These are phyloP conservation scores for Hydra vulgaris DNA, from an alignment of 30 jellyfish, hydroid and myxozoan genomes.

Conservation along the genomic window DNA sequence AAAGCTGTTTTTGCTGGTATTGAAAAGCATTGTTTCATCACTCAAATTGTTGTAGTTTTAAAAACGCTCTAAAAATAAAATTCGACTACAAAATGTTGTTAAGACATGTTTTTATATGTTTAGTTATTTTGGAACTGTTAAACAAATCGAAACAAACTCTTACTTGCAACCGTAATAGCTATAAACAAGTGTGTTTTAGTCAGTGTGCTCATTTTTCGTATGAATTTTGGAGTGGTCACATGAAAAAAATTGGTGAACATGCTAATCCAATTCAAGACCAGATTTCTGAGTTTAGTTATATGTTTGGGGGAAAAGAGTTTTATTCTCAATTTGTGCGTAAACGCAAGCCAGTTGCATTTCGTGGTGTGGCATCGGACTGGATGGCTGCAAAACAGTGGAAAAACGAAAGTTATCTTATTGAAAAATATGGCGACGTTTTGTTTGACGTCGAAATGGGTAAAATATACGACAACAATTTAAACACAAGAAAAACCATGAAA, in stretches of 20 bases:
- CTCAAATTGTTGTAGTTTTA: no score
- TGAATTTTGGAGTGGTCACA: constrained; percentile 9
- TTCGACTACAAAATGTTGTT: no score
- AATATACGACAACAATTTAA: no score
- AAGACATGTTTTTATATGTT: no score
- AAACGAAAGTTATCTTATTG: constrained; percentile 53
- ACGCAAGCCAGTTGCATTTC: constrained; percentile 66
- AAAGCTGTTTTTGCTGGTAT: no score
- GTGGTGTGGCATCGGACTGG: constrained; percentile 89
- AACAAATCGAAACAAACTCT: not conserved
- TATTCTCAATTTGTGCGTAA: constrained; percentile 58
- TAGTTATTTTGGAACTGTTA: no score
- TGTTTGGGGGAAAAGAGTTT: constrained; percentile 84
- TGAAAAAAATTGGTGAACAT: constrained; percentile 76
- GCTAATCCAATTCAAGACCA: constrained; percentile 42
- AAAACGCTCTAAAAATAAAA: no score
- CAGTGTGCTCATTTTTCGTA: not conserved
- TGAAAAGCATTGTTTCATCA: no score
- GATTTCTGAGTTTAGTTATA: constrained; percentile 52
- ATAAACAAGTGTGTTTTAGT: not conserved
- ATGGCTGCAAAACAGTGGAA: constrained; percentile 70
- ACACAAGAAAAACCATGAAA: no score
- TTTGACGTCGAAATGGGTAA: no score
- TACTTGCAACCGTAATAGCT: not conserved
- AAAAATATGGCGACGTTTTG: constrained; percentile 54